Conservation (phyloP, 1,140 invertebrate genomes). For the Mylabris phalerata region DNA sequence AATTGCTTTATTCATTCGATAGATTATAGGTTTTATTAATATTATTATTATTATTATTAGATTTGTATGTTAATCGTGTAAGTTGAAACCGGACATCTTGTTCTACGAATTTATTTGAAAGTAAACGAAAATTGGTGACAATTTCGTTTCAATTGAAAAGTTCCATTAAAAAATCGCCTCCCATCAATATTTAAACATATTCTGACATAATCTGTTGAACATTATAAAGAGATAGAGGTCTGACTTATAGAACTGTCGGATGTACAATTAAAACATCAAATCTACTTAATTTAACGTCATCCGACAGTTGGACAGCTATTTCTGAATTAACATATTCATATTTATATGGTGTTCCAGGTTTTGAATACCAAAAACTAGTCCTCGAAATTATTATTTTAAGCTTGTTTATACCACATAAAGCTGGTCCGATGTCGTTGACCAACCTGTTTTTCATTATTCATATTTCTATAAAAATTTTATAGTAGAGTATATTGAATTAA, state of each 20-base stretch:
- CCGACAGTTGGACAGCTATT: conserved; percentile 22
- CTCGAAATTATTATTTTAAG: conserved; percentile 11
- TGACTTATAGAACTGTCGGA: conserved; percentile 20
- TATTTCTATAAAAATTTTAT: neutral
- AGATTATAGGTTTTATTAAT: no score
- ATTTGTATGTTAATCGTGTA: no score
- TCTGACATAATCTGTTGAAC: conserved; percentile 21
- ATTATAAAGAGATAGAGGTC: conserved; percentile 5
- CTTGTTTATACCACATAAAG: conserved; percentile 11
- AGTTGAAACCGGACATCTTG: no score
- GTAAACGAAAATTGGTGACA: no score
- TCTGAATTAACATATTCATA: conserved; percentile 24
- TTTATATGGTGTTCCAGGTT: conserved; percentile 16
- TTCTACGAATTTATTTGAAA: no score
- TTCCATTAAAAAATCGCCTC: neutral
- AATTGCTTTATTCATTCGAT: neutral
- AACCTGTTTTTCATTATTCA: conserved; percentile 9
- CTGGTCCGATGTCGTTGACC: conserved; percentile 13
- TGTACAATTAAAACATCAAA: conserved; percentile 27
- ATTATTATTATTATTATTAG: no score
- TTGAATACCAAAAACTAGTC: conserved; percentile 14
- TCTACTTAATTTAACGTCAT: conserved; percentile 22
- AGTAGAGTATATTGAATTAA: no score
- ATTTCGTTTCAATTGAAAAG: neutral
- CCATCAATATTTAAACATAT: conserved; percentile 10